Evolutionary conservation across 2,113 vertebrate species (phyloP).

Genomic region (Abramis brama): DNA sequence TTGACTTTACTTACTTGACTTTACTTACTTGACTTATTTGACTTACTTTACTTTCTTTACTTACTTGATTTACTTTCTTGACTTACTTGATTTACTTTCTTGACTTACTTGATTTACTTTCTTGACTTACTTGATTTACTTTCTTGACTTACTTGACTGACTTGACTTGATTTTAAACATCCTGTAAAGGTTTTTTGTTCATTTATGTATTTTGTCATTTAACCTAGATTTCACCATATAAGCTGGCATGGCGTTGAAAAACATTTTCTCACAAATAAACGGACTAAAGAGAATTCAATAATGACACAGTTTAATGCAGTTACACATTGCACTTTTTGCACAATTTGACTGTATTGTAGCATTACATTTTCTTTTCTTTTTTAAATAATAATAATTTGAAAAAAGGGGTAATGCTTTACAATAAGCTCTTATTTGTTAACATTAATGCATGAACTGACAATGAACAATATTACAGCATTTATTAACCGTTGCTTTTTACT

Average conservation of each 20-base stretch:
- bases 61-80: too few relatives aligned
- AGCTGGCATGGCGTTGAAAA: neutral
- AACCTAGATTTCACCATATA: neutral
- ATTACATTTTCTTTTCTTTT: neutral
- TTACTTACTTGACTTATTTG: too few relatives aligned
- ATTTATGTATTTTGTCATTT: neutral
- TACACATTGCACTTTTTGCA: neutral
- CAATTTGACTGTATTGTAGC: neutral
- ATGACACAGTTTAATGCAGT: neutral
- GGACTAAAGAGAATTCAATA: neutral
- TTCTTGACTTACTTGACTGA: too few relatives aligned
- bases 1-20: too few relatives aligned
- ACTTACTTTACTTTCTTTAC: too few relatives aligned
- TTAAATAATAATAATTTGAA: neutral
- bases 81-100: too few relatives aligned
- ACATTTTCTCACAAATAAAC: neutral
- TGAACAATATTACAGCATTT: too few relatives aligned
- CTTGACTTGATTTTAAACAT: neutral
- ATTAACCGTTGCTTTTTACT: too few relatives aligned
- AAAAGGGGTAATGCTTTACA: neutral
- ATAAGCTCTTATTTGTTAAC: too few relatives aligned
- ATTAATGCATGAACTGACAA: too few relatives aligned
- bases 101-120: too few relatives aligned
- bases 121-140: too few relatives aligned
- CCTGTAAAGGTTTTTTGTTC: neutral